Evolutionary conservation across 2,888 invertebrate species (phyloP), one percentile per base, ranked within the genome.

Genomic region (Scaptomyza flava): DNA sequence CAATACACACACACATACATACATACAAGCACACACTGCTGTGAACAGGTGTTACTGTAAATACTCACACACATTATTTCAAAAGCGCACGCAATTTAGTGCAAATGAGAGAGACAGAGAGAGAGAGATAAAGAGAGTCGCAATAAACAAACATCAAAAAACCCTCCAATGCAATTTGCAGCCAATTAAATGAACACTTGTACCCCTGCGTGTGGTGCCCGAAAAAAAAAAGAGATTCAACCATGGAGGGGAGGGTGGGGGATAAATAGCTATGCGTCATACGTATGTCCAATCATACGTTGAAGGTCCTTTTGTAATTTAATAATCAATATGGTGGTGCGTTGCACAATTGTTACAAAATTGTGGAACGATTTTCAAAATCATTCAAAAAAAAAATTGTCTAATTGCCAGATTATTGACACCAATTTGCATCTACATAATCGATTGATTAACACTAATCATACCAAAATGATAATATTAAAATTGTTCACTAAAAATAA

Each of bases 31-130:
- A 34, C 7, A 38, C 31, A 9, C 36, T 56, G 36, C 51, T 47
- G 42, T 54, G 52, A 81, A 79, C 85, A 84, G 81, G 87, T 84
- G 84, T 80, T 77, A 68, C 76, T 52, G 63, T 52, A 72, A 64
- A 78, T 66, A 67, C 48, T 38, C 38, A 52, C 45, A 54, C 43
- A 71, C 7, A 36, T 14, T 9, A 70, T 70, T 68, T 69, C 54
- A 69, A 51, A 51, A 58, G 34, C 58, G 51, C 54, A 72, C 68
- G 68, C 73, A 72, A 67, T 67, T 50, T 17, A 42, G 23, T 31
- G 5, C 20, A 27, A 45, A 9, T n/a, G 23, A 11, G 43, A 23
- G 6, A 23, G 0, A 23, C 3, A 11, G 38, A 12, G 38, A 33
- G 12, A 36, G 38, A 20, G 53, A 17, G n/a, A 23, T 5, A 5